A percentile compares a stretch with the other conserved stretches of the same genome.
Conservation (phyloP, 2,888 invertebrate genomes). For the Zhengitettix transpicula region DNA sequence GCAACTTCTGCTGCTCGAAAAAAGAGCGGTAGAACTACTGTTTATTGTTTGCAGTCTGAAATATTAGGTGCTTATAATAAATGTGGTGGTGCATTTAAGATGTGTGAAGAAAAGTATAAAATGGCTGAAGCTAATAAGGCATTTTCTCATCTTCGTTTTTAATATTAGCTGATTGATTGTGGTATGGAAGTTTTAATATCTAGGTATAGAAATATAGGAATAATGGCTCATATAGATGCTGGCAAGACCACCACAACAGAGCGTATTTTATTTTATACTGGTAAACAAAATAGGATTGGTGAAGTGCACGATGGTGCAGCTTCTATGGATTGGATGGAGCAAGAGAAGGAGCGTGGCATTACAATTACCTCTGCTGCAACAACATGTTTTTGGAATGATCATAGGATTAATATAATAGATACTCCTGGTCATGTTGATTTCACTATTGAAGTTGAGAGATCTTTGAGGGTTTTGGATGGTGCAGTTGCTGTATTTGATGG, state of each 20-base stretch:
- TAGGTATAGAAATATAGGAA: constrained; percentile 27
- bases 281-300: constrained; percentile 21
- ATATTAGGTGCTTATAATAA: background rate
- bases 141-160: constrained; percentile 3
- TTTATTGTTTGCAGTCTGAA: background rate
- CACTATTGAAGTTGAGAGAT: constrained; percentile 40
- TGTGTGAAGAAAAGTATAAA: background rate
- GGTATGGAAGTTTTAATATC: background rate
- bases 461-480: constrained; percentile 18
- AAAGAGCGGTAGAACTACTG: background rate
- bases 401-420: constrained; percentile 36
- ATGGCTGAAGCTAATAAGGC: constrained; percentile 12
- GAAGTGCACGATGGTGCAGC: constrained; percentile 29
- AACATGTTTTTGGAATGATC: constrained; percentile 32
- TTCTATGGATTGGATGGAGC: constrained; percentile 36
- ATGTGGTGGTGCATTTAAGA: background rate
- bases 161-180: background rate
- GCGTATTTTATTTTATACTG: constrained; percentile 32
- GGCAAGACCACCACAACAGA: constrained; percentile 39
- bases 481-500: no score
- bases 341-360: constrained; percentile 38
- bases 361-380: constrained; percentile 43
- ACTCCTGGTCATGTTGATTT: constrained; percentile 42
- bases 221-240: constrained; percentile 32
- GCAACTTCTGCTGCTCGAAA: background rate